Base-by-base conservation (phyloP, 1,140 invertebrate species). In the Eueides isabella region DNA sequence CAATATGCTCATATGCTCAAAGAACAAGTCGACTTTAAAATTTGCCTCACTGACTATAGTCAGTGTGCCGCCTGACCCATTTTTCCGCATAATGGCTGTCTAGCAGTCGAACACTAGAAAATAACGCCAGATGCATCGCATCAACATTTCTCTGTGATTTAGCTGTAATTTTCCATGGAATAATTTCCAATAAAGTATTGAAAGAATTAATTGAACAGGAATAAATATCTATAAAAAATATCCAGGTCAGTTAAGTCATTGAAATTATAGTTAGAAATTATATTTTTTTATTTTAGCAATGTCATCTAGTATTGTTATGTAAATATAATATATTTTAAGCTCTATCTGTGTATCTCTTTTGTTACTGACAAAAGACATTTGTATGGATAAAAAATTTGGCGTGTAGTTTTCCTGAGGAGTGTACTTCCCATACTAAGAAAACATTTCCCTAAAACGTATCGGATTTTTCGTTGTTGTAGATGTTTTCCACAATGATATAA, bases 21-120 rank as follows among this genome's bases (percentile, higher is more conserved):
- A 74, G 72, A 74, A 35, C 48, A 38, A 74, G 61, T 65, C 67
- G 72, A 74, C 35, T 74, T 67, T 74, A 69, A 74, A 74, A 69
- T 74, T 74, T 74, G 66, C 72, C 72, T 74, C 61, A 65, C 67
- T 74, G 72, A 35, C 61, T 69, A 64, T 19, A 65, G n/a, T n/a
- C n/a, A n/a, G 62, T 68, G 61, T 63, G 72, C 62, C 61, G 72
- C 30, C 61, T 74, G 72, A 74, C 72, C 72, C 67, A 74, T 74
- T 74, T 74, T 74, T 69, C 72, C 67, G 44, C 72, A 74, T 74
- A 74, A 74, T 74, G 67, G 61, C 62, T 48, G 72, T 67, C 65
- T 55, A 67, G 55, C 44, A 73, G 72, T 74, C 30, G 72, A 69
- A 74, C 61, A 69, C 48, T 72, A 72, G 64, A 72, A 72, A 72